These are phyloP conservation scores for Atta cephalotes DNA, from an alignment of 1,140 invertebrate species.

Conservation along the genomic window DNA sequence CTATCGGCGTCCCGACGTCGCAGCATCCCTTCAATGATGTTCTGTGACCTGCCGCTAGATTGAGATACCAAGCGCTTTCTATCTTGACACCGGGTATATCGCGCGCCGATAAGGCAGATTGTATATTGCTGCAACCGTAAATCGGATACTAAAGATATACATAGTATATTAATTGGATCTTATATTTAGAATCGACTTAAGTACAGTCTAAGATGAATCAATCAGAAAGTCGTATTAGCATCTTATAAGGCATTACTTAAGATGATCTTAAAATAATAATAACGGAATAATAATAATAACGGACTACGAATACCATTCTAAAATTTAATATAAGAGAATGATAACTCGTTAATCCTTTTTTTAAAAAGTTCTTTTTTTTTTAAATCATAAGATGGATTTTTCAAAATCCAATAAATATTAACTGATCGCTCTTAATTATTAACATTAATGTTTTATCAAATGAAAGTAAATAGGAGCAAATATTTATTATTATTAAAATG, in stretches of 20 bases:
- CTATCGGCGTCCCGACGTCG: conserved; percentile 73
- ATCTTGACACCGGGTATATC: conserved; percentile 68
- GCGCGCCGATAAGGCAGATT: conserved; percentile 75
- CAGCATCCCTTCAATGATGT: conserved; percentile 73
- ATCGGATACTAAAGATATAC: neutral
- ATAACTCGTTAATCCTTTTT: neutral
- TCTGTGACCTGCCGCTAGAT: conserved; percentile 71
- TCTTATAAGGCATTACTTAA: too few relatives aligned
- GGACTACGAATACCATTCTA: too few relatives aligned
- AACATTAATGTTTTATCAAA: neutral
- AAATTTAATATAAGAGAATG: neutral
- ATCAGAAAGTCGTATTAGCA: too few relatives aligned
- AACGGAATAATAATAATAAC: too few relatives aligned
- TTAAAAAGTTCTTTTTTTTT: neutral
- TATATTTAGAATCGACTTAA: too few relatives aligned
- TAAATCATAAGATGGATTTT: neutral
- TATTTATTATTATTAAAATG: neutral
- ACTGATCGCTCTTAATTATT: neutral
- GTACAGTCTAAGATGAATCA: too few relatives aligned
- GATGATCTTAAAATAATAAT: too few relatives aligned
- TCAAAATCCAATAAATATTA: neutral
- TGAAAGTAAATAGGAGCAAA: neutral
- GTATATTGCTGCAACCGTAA: neutral
- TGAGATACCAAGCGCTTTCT: conserved; percentile 63
- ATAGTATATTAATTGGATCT: too few relatives aligned